Evolutionary conservation across 1,140 invertebrate genomes (phyloP).

Genomic region (Platyura marginata): DNA sequence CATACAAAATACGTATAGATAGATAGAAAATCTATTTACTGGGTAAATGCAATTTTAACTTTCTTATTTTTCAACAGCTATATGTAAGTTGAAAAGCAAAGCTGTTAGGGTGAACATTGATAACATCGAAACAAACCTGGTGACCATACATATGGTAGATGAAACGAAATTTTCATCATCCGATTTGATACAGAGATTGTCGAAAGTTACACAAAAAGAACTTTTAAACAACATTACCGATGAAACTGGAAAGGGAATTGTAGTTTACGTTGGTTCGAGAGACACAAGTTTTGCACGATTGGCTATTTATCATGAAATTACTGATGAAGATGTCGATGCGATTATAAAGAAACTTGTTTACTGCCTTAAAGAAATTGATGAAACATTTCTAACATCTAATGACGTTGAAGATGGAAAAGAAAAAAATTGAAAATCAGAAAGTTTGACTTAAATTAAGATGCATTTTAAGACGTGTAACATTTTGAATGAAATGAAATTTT

Average conservation of each 20-base stretch:
- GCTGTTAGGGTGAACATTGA: constrained; percentile 42
- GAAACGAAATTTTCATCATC: constrained; percentile 25
- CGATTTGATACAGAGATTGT: constrained; percentile 37
- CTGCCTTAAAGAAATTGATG: constrained; percentile 36
- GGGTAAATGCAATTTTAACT: too few relatives aligned
- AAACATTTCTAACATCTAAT: too few relatives aligned
- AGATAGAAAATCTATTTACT: too few relatives aligned
- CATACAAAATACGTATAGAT: too few relatives aligned
- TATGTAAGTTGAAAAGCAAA: constrained; percentile 32
- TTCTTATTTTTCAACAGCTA: too few relatives aligned
- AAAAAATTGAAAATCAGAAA: too few relatives aligned
- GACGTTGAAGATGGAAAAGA: too few relatives aligned
- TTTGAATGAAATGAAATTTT: too few relatives aligned
- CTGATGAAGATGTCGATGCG: constrained; percentile 36
- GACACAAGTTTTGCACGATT: constrained; percentile 34
- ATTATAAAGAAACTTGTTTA: constrained; percentile 40
- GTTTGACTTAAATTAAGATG: too few relatives aligned
- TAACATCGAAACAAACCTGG: constrained; percentile 58
- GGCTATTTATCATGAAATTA: constrained; percentile 48
- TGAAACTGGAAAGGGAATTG: constrained; percentile 24
- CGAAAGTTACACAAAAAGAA: constrained; percentile 32
- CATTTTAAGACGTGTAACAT: too few relatives aligned
- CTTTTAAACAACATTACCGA: constrained; percentile 27
- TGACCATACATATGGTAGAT: constrained; percentile 41
- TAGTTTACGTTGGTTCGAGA: constrained; percentile 35